Evolutionary conservation across 2,888 invertebrate species (phyloP).

Genomic region (Leucoma salicis): DNA sequence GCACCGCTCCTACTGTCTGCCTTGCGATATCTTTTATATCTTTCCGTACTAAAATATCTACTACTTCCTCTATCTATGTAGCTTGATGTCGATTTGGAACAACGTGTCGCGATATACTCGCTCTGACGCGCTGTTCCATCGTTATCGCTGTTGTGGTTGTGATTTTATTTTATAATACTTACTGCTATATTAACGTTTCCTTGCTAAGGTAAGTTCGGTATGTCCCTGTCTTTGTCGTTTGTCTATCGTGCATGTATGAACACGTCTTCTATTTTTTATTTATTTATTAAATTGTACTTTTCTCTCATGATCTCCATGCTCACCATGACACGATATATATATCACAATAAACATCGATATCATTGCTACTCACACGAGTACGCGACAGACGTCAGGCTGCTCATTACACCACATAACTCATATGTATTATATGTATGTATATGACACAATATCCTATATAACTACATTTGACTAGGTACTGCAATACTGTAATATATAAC

Average conservation of each 20-base stretch:
- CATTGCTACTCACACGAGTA: slow-evolving; percentile 50
- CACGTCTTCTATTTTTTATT: slow-evolving; percentile 50
- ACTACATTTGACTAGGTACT: slow-evolving; percentile 35
- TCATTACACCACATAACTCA: slow-evolving; percentile 52
- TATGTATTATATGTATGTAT: slow-evolving; percentile 27
- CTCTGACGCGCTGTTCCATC: slow-evolving; percentile 68
- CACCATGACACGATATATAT: slow-evolving; percentile 66
- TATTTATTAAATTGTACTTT: slow-evolving; percentile 55
- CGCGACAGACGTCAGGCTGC: slow-evolving; percentile 42
- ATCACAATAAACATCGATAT: slow-evolving; percentile 53
- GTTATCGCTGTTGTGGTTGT: slow-evolving; percentile 44
- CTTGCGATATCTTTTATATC: slow-evolving; percentile 70
- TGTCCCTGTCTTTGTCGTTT: slow-evolving; percentile 65
- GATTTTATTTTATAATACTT: slow-evolving; percentile 41
- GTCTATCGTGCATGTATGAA: slow-evolving; percentile 66
- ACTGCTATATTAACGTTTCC: slow-evolving; percentile 45
- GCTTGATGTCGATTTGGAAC: slow-evolving; percentile 70
- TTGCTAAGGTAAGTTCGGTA: slow-evolving; percentile 74
- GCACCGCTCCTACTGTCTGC: slow-evolving; percentile 73
- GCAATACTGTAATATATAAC: slow-evolving; percentile 48
- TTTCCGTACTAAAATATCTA: slow-evolving; percentile 65
- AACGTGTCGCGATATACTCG: slow-evolving; percentile 52
- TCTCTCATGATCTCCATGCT: slow-evolving; percentile 70
- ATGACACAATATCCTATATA: slow-evolving; percentile 3
- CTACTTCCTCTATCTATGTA: slow-evolving; percentile 62